Base-by-base conservation (phyloP, 1,140 invertebrate genomes). In the Lerema accius region DNA sequence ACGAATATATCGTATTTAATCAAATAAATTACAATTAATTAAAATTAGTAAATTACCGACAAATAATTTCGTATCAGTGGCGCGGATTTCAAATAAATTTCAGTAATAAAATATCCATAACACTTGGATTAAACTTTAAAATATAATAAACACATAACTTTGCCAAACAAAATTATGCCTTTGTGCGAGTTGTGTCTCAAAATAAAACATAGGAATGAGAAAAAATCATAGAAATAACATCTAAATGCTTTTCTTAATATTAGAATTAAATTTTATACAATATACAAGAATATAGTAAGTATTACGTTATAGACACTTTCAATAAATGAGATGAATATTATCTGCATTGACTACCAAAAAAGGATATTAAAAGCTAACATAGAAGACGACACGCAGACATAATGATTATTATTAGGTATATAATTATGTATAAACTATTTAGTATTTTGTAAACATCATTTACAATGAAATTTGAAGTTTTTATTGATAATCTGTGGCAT, bases 1-100 rank as follows among this genome's bases (percentile, higher is more conserved):
- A 88, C 84, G 88, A 88, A 88, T 88, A 88, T 88, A 90, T 76
- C 86, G 78, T 80, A 84, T 86, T 89, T 83, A 84, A 81, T 78
- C 81, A 90, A 88, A 85, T 85, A 84, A 88, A 87, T 87, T 87
- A 88, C 71, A 88, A 72, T 88, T 80, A 82, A 76, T 50, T 50
- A 50, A 75, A 85, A 70, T 83, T 84, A 84, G 81, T 79, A 84
- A 82, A 85, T 58, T 68, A 81, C 76, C 75, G 78, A 84, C 80
- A 84, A 77, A 85, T 78, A 84, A 87, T 87, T 85, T 88, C 78
- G 71, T 76, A 63, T 71, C 64, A 69, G 58, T 71, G 73, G 70
- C 69, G 72, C 63, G 55, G 75, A 75, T 74, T 70, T 67, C 61
- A 73, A 66, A 72, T 76, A 62, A 67, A 80, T 74, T 82, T 76